Evolutionary conservation across 2,113 vertebrate genomes (phyloP).

Genomic region (Corythornis madagascariensis): DNA sequence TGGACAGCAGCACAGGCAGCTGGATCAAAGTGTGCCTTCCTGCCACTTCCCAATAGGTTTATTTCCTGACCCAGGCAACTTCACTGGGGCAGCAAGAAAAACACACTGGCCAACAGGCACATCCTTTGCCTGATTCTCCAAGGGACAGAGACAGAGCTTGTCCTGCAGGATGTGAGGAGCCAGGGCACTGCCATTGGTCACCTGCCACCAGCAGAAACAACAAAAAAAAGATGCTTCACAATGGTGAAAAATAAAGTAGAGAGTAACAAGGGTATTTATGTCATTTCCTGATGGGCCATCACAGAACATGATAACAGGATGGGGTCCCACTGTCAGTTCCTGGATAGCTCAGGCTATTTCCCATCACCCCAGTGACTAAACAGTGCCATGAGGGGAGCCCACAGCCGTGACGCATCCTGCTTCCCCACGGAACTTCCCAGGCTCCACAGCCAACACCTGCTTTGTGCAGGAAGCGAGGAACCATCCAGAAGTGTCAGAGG

Average conservation of each 20-base stretch:
- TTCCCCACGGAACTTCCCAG: constrained; percentile 40
- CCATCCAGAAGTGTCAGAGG: background rate
- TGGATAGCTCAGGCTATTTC: constrained; percentile 62
- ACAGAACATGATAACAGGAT: constrained; percentile 73
- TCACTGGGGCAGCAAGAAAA: constrained; percentile 46
- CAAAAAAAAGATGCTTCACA: constrained; percentile 56
- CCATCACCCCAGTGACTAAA: constrained; percentile 63
- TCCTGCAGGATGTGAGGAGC: constrained; percentile 60
- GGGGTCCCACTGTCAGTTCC: constrained; percentile 69
- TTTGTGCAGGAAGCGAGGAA: constrained; percentile 39
- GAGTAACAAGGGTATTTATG: constrained; percentile 26
- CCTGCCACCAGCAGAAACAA: constrained; percentile 23
- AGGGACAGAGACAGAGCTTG: constrained; percentile 12
- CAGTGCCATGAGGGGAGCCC: background rate
- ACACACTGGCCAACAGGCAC: constrained; percentile 28
- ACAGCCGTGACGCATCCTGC: constrained; percentile 52
- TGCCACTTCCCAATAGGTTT: constrained; percentile 66
- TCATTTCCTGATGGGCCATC: constrained; percentile 70
- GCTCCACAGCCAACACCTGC: constrained; percentile 45
- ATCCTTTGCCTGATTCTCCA: constrained; percentile 46
- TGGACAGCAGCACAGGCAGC: background rate
- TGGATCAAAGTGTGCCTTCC: constrained; percentile 30
- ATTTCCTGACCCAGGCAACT: constrained; percentile 49
- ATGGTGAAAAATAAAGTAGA: constrained; percentile 49
- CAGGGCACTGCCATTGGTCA: background rate